Evolutionary conservation across 2,113 vertebrate genomes (phyloP), one percentile per base, ranked within the genome.

Genomic region (Chinchilla lanigera): DNA sequence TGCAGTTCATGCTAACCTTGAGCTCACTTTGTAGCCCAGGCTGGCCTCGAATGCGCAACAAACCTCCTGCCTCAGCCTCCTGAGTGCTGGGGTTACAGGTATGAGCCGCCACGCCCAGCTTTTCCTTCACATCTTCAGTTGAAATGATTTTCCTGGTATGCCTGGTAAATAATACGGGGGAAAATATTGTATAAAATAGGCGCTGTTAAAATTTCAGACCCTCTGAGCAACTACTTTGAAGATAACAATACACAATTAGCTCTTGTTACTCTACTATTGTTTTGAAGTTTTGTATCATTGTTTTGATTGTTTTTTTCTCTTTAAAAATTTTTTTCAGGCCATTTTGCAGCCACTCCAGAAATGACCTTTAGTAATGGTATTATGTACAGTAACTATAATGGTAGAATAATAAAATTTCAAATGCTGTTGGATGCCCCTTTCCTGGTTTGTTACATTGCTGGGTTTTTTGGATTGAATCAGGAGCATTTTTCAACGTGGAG

Each of bases 361-460:
- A 52, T 88, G 71, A 94, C 77, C 33, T 89, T 92, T 84, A 84
- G 38, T 71, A 78, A 78, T 26, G 26, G n/a, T 81, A 7, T 80
- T 87, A 35, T 41, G 24, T 84, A 85, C 7, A 58, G 8, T 63
- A 93, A 94, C 14, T 94, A 60, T 67, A 73, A 61, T n/a, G 77
- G 58, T 95, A 69, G 7, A 86, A 94, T 71, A 96, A 94, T 95
- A 97, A 95, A 97, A 67, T 19, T n/a, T 50, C 26, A 92, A 47
- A 94, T 89, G 50, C 17, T 90, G 0, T 82, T 93, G 80, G 44
- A 30, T 89, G 41, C 17, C 63, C n/a, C 9, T 50, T 33, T 12
- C 22, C 26, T 16, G 7, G 77, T 93, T 90, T 92, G 83, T 12
- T 83, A 96, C 97, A n/a, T 73, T 83, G 50, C 33, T 87, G 24